These are phyloP conservation scores for Acestrorhynchus altus DNA, from an alignment of 2,797 vertebrate species.

Conservation along the genomic window DNA sequence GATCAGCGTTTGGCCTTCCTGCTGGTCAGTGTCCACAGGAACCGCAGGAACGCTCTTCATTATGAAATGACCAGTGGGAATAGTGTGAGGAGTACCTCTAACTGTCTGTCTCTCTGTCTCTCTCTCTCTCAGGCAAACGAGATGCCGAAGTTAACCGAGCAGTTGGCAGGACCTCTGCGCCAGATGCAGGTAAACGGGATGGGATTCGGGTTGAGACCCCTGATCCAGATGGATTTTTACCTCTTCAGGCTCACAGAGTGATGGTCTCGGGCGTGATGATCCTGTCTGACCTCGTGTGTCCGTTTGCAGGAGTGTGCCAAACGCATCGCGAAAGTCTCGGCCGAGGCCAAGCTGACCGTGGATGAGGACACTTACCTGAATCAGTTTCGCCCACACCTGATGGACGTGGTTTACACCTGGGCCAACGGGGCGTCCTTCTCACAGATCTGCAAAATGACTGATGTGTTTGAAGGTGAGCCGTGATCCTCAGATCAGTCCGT, in stretches of 20 bases:
- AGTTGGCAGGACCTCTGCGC: slow-evolving; percentile 91
- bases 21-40: background rate
- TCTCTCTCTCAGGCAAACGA: slow-evolving; percentile 85
- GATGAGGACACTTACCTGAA: slow-evolving; percentile 93
- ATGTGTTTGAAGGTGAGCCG: slow-evolving; percentile 93
- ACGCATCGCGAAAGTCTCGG: slow-evolving; percentile 95
- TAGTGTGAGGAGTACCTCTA: too few species aligned
- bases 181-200: slow-evolving; percentile 91
- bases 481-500: too few species aligned
- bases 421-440: slow-evolving; percentile 93
- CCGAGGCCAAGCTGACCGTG: slow-evolving; percentile 95
- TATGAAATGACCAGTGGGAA: too few species aligned
- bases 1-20: background rate
- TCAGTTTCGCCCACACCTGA: slow-evolving; percentile 94
- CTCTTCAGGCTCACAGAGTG: too few species aligned
- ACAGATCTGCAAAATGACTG: slow-evolving; percentile 99
- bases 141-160: slow-evolving; percentile 96
- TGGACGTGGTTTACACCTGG: slow-evolving; percentile 98
- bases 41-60: too few species aligned
- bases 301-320: slow-evolving; percentile 91
- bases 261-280: background rate
- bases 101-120: background rate
- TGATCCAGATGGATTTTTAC: too few species aligned
- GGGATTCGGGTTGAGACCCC: background rate
- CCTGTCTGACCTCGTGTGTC: background rate